These are phyloP conservation scores for Lutjanus campechanus DNA, from an alignment of 2,797 vertebrate species.

Conservation along the genomic window DNA sequence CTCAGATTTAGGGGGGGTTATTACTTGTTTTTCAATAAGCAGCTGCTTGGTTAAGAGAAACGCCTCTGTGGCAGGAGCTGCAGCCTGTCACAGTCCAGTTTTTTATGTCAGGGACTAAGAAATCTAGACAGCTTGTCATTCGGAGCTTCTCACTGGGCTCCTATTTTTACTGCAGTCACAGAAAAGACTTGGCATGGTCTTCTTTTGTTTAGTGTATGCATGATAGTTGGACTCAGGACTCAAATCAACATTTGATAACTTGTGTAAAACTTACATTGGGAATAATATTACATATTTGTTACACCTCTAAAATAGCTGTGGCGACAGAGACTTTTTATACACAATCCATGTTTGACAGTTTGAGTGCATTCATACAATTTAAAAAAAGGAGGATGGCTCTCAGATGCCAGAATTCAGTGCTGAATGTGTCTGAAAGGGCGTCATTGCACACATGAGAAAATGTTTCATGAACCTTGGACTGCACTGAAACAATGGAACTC, in stretches of 20 bases:
- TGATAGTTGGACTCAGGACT: background rate
- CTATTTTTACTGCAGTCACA: slow-evolving; percentile 15
- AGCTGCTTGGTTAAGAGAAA: background rate
- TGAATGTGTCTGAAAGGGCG: background rate
- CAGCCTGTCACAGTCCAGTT: slow-evolving; percentile 12
- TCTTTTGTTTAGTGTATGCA: background rate
- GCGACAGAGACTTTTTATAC: background rate
- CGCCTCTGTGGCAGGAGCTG: background rate
- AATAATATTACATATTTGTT: background rate
- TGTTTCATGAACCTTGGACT: slow-evolving; percentile 36
- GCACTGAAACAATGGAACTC: background rate
- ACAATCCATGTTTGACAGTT: background rate
- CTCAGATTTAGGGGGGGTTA: background rate
- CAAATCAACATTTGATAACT: slow-evolving; percentile 1
- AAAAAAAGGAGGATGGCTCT: background rate
- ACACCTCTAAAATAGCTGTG: background rate
- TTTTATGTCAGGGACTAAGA: slow-evolving; percentile 7
- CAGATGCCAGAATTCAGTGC: background rate
- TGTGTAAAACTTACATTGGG: background rate
- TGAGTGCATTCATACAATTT: slow-evolving; percentile 19
- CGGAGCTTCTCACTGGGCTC: slow-evolving; percentile 8
- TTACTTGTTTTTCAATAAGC: slow-evolving; percentile 9
- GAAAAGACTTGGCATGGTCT: background rate
- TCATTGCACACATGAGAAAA: slow-evolving; percentile 6
- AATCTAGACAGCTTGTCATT: slow-evolving; percentile 40